Percentiles rank a stretch among this genome's conserved stretches.
Evolutionary conservation across 2,888 invertebrate species (phyloP).

Genomic region (Idaea dimidiata): DNA sequence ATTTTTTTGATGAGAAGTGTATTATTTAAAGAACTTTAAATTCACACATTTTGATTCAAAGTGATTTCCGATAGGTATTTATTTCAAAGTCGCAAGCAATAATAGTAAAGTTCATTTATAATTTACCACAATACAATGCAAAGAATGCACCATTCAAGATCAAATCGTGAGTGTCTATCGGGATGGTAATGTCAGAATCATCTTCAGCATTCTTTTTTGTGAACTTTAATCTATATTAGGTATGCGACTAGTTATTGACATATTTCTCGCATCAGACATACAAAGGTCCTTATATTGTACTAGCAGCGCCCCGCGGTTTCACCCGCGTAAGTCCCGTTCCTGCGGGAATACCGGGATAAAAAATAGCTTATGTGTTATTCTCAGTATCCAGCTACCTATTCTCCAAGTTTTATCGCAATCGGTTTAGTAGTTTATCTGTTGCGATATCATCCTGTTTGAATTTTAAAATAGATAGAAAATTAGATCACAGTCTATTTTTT

Average conservation of each 20-base stretch:
- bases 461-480: too few species aligned
- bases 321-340: too few species aligned
- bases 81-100: not conserved
- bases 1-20: too few species aligned
- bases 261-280: not conserved
- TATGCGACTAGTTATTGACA: not conserved
- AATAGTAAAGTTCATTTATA: not conserved
- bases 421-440: too few species aligned
- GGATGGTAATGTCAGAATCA: slow-evolving; percentile 48
- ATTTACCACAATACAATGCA: slow-evolving; percentile 23
- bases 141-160: slow-evolving; percentile 55
- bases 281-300: not conserved
- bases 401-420: too few species aligned
- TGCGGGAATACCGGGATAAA: too few species aligned
- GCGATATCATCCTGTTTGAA: too few species aligned
- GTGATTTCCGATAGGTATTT: not conserved
- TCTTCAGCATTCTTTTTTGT: slow-evolving; percentile 39
- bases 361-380: too few species aligned
- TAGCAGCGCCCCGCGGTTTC: too few species aligned
- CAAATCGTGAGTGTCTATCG: slow-evolving; percentile 58
- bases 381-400: too few species aligned
- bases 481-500: too few species aligned
- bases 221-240: not conserved
- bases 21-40: too few species aligned
- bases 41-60: not conserved